Base-by-base conservation (phyloP, 1,140 invertebrate genomes). In the Odontomachus brunneus region DNA sequence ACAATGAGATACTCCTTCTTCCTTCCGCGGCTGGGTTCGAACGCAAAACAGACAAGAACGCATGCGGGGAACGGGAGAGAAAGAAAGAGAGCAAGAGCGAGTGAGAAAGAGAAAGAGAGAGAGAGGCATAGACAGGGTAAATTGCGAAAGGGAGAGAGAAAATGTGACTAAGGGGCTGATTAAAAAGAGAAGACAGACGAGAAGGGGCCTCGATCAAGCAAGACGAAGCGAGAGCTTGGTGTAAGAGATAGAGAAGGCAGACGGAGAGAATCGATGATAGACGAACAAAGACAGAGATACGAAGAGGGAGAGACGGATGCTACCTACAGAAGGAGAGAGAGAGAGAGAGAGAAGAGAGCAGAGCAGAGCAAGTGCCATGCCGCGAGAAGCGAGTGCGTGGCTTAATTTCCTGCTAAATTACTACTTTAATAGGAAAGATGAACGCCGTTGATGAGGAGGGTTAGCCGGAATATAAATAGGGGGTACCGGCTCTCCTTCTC, bases 341-440 rank as follows among this genome's bases (percentile, higher is more conserved):
- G 29, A 33, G 29, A 33, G 29, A 33, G 29, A 5, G 29, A 33
- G 29, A 33, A n/a, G 66, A 49, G 19, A 69, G 53, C n/a, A 88
- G 83, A 84, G 84, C 72, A 86, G 74, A 85, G 85, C 89, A 89
- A 91, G 89, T 88, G 87, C 89, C 83, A 83, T 84, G 81, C 85
- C 85, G 89, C 88, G 90, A 91, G 89, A 88, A 89, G 89, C 85
- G 85, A 91, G 91, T 94, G 91, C 93, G 92, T 94, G 90, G 93
- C 93, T 94, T 94, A 94, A 94, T 94, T 94, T 94, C 94, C 94
- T 94, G 94, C 94, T 94, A 94, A 94, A 94, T 94, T 94, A 94
- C 93, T 94, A 94, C 94, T 94, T 94, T 94, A 94, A 94, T 94
- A 93, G 93, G 92, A 94, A 94, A 94, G 93, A 94, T 94, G 94